A percentile compares a stretch with the other conserved stretches of the same genome.
Conservation (phyloP, 2,888 invertebrate genomes). For the Lasioglossum leucozonium region DNA sequence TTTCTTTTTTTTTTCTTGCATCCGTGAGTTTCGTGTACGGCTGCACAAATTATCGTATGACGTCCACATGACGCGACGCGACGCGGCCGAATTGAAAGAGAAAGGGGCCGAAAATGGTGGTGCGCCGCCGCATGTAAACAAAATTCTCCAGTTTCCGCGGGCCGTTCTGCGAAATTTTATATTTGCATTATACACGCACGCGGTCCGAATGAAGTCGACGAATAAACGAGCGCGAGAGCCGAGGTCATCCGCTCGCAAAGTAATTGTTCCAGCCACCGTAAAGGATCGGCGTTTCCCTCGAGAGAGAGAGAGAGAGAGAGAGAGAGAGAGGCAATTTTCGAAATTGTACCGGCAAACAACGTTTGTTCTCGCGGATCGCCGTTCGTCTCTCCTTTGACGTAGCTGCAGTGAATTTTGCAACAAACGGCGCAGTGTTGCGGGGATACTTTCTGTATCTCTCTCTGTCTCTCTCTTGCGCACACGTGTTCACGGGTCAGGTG, state of each 20-base stretch:
- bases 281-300: neutral
- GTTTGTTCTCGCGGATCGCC: slow-evolving; percentile 7
- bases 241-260: neutral
- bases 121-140: no score
- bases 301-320: slow-evolving; percentile 2
- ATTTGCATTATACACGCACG: neutral
- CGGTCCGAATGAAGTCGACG: neutral
- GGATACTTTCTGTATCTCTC: neutral
- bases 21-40: neutral
- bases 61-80: no score
- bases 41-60: neutral
- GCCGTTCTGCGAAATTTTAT: neutral
- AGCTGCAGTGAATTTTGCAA: neutral
- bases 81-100: neutral
- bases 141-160: neutral
- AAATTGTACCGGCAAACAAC: slow-evolving; percentile 4
- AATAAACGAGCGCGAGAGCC: neutral
- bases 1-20: no score
- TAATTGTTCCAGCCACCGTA: neutral
- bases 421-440: neutral
- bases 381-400: neutral
- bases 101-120: neutral
- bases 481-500: slow-evolving; percentile 11
- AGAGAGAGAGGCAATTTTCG: neutral
- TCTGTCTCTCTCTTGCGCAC: neutral